Base-by-base conservation (phyloP, 2,888 invertebrate species). In the Alsophila aescularia region DNA sequence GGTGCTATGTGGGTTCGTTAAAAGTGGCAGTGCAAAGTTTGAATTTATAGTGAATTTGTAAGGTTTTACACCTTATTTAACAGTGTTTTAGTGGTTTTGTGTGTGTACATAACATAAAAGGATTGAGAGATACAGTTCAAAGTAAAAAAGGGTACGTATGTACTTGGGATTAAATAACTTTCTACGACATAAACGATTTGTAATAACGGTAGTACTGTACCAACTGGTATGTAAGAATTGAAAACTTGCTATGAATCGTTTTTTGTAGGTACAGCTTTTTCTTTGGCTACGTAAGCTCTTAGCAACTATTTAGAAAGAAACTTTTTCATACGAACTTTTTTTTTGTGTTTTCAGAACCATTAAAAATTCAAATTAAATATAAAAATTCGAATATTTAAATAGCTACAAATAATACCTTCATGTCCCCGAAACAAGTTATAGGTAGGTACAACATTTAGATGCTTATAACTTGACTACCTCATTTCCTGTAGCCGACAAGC, bases 21-120 rank as follows among this genome's bases (percentile, higher is more conserved):
- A 77, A 85, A 85, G 89, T 90, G 89, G 73, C 79, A 79, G 88
- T 90, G 90, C 84, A 72, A 80, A 83, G 78, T 89, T 87, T 78
- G 82, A 88, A 88, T 83, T 84, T 83, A 87, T 85, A 85, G 77
- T 80, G 78, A 64, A 74, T 79, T 77, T 58, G 71, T 72, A 75
- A 77, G 76, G 75, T 80, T 80, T 72, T 70, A 72, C 69, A 73
- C 75, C 72, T 65, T 73, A 79, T 73, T 74, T 73, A 64, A 69
- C 57, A 60, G 80, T 80, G 79, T 58, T 74, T 73, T 66, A 71
- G 81, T 82, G 79, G 64, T 74, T 60, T 79, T 83, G 82, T 57
- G 75, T 81, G 73, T 77, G 81, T 81, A 81, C 63, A 58, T 65
- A 62, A 69, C 44, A 36, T 69, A 73, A 45, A 78, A 83, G 90